phyloP scores from a whole-genome alignment of 2,113 vertebrate species.

The Neolamprologus sp. region DNA sequence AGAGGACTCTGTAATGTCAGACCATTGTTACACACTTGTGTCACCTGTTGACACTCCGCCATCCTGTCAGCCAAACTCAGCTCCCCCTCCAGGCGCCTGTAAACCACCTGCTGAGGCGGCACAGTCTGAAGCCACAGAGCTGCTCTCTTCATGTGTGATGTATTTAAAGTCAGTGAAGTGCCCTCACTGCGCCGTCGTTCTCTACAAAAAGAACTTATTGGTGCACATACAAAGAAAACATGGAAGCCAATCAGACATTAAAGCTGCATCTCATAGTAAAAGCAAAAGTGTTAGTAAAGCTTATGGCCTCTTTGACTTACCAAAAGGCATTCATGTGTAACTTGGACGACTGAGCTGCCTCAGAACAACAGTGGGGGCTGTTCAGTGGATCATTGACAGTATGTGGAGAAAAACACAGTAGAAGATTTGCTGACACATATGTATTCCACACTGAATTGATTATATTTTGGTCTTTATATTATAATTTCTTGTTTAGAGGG shows the following conservation, averaged over 20 bases:
- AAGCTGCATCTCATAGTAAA: background rate
- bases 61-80: background rate
- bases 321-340: background rate
- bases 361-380: background rate
- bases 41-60: background rate
- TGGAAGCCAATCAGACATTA: background rate
- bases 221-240: background rate
- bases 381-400: background rate
- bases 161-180: background rate
- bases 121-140: background rate
- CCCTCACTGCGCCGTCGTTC: background rate
- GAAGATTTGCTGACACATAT: background rate
- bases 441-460: background rate
- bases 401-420: background rate
- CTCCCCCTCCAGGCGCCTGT: background rate
- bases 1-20: background rate
- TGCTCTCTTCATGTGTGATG: background rate
- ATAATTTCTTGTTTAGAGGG: background rate
- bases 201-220: background rate
- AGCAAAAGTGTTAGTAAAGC: background rate
- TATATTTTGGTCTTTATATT: background rate
- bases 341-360: rapidly evolving
- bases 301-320: background rate
- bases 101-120: background rate
- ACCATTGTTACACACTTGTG: background rate